phyloP scores from a whole-genome alignment of 2,888 invertebrate species.

The Cistogaster globosa region DNA sequence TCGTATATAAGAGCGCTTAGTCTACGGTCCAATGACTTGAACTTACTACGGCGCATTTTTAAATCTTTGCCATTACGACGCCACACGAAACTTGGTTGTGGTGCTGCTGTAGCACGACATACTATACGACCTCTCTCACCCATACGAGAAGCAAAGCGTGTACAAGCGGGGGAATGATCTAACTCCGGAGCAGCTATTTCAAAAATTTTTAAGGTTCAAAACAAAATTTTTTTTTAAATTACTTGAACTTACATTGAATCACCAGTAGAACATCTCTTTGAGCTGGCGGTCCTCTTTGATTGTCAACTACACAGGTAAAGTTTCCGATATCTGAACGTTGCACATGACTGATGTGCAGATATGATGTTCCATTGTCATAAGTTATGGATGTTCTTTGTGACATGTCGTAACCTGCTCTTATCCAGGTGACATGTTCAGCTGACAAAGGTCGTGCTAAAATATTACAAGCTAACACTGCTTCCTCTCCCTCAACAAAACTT shows the following conservation, averaged over 20 bases:
- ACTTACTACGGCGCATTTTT: conserved; percentile 80
- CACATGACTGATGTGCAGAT: conserved; percentile 79
- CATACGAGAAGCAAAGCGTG: conserved; percentile 79
- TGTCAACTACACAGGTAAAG: conserved; percentile 80
- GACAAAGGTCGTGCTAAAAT: conserved; percentile 79
- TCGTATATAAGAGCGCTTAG: conserved; percentile 78
- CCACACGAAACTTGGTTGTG: conserved; percentile 80
- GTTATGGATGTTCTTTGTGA: conserved; percentile 76
- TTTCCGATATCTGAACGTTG: conserved; percentile 80
- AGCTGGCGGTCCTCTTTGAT: conserved; percentile 78
- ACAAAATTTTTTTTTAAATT: neutral
- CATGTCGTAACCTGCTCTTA: conserved; percentile 79
- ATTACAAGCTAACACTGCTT: conserved; percentile 79
- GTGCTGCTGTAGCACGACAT: conserved; percentile 78
- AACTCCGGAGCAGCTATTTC: conserved; percentile 79
- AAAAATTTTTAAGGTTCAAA: neutral
- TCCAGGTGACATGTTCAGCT: conserved; percentile 79
- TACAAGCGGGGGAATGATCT: conserved; percentile 77
- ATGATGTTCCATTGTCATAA: conserved; percentile 79
- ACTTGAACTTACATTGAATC: conserved; percentile 78
- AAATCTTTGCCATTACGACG: conserved; percentile 80
- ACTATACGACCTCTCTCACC: conserved; percentile 78
- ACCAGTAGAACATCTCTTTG: conserved; percentile 78
- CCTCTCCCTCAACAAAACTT: conserved; percentile 78
- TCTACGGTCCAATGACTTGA: conserved; percentile 77